Conservation (phyloP, 2,888 invertebrate species). For the Acrocyrtus sp. region DNA sequence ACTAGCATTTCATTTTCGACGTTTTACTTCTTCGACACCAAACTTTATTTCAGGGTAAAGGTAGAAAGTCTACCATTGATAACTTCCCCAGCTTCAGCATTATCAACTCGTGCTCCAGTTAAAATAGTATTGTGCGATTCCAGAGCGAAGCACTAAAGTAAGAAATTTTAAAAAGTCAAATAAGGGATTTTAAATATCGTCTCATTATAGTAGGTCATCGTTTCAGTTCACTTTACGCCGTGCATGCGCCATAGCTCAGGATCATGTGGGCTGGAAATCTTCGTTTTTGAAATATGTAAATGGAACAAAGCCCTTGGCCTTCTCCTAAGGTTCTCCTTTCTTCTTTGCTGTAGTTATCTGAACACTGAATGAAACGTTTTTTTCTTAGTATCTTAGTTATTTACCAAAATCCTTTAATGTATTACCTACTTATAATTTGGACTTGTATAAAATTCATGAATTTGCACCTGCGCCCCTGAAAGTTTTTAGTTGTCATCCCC, state of each 20-base stretch:
- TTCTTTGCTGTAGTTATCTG: constrained; percentile 68
- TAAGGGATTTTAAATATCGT: constrained; percentile 76
- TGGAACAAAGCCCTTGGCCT: constrained; percentile 83
- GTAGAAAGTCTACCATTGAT: constrained; percentile 71
- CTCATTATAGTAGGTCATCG: constrained; percentile 73
- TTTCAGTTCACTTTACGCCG: constrained; percentile 74
- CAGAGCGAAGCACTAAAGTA: constrained; percentile 77
- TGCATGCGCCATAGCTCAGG: constrained; percentile 73
- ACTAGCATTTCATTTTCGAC: too few species aligned
- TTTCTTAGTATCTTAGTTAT: too few species aligned
- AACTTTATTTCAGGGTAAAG: constrained; percentile 50
- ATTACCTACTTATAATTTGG: too few species aligned
- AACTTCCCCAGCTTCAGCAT: constrained; percentile 73
- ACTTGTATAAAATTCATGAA: too few species aligned
- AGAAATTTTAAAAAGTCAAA: constrained; percentile 75
- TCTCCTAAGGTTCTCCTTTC: constrained; percentile 78
- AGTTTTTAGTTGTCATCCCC: constrained; percentile 76
- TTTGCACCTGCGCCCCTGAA: too few species aligned
- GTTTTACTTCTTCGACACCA: too few species aligned
- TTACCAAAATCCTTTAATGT: too few species aligned
- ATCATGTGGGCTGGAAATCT: constrained; percentile 72
- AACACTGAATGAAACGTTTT: constrained; percentile 18
- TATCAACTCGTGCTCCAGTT: constrained; percentile 78
- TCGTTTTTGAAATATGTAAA: constrained; percentile 72
- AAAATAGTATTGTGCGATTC: constrained; percentile 79